Evolutionary conservation across 2,113 vertebrate genomes (phyloP), one percentile per base, ranked within the genome.

Genomic region (Scophthalmus maximus): DNA sequence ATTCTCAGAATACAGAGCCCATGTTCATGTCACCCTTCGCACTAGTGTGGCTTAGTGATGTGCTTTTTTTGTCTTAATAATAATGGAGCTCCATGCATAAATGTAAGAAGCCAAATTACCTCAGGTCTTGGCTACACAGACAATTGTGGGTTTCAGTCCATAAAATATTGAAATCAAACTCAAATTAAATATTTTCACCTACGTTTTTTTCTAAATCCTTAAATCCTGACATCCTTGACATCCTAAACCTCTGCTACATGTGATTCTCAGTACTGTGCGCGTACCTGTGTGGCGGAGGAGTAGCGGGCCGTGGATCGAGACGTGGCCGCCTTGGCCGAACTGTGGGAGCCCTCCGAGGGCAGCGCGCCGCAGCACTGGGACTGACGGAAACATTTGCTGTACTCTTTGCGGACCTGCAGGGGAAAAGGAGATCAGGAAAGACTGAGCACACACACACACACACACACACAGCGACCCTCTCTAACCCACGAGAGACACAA

Each of bases 251-350:
- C 17, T 1, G 5, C 32, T 25, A 6, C 22, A 29, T 49, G 12
- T 40, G 11, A 9, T 14, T 40, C 36, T 8, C 30, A 32, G 30
- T 5, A 32, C 30, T 32, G 30, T 8, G 1, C 1, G 11, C 46
- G 20, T 93, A 99, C 98, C 96, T 99, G 98, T 11, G 97, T 99
- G 68, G 96, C 98, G 62, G 98, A 99, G 59, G 98, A 99, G 81
- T 99, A 99, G 34, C 97, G 96, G 29, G 97, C 96, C 0, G 96
- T 99, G 55, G 96, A 97, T 84, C 97, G 94, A 36, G 96, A 95
- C 1, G 96, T 96, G 12, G 97, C 96, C 0, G 96, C 91, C 90
- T 99, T 99, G 81, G 94, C 95, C 4, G 96, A 94, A 42, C 95
- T 95, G 93, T 99, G 98, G 38, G 98, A 92, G 78, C 95, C 96